phyloP scores from a whole-genome alignment of 1,140 invertebrate genomes.

The Drosophila bocki region DNA sequence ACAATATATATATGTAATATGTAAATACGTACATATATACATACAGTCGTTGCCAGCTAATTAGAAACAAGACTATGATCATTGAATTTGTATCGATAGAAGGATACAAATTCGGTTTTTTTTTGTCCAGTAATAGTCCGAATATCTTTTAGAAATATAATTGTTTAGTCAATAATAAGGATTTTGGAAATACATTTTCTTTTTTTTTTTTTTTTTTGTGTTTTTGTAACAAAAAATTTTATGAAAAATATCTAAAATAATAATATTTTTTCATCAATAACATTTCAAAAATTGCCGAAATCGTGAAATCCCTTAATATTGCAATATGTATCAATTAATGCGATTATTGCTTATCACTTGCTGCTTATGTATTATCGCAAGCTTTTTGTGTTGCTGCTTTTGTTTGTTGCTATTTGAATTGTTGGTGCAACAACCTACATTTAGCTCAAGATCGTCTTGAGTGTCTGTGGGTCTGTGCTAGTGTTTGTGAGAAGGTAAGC shows the following conservation, averaged over 20 bases:
- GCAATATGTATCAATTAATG: conserved; percentile 1
- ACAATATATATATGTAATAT: not conserved
- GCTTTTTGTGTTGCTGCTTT: conserved; percentile 28
- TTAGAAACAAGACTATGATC: no score
- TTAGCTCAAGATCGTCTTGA: conserved; percentile 78
- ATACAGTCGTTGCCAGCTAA: no score
- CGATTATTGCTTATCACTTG: conserved; percentile 13
- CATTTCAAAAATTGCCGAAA: not conserved
- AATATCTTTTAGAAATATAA: no score
- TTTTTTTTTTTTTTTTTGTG: no score
- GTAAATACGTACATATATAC: no score
- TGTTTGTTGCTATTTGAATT: conserved; percentile 29
- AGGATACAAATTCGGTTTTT: no score
- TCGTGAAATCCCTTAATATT: not conserved
- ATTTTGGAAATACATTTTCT: no score
- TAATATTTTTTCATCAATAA: not conserved
- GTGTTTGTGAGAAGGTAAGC: conserved; percentile 56
- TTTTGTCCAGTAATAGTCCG: no score
- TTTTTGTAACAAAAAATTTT: no score
- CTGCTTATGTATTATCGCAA: conserved; percentile 20
- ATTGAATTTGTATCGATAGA: no score
- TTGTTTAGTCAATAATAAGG: no score
- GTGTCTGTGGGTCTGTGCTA: conserved; percentile 13
- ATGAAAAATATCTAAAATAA: no score
- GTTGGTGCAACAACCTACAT: conserved; percentile 83